Conservation (phyloP, 1,140 invertebrate species). For the Drosophila hydei region DNA sequence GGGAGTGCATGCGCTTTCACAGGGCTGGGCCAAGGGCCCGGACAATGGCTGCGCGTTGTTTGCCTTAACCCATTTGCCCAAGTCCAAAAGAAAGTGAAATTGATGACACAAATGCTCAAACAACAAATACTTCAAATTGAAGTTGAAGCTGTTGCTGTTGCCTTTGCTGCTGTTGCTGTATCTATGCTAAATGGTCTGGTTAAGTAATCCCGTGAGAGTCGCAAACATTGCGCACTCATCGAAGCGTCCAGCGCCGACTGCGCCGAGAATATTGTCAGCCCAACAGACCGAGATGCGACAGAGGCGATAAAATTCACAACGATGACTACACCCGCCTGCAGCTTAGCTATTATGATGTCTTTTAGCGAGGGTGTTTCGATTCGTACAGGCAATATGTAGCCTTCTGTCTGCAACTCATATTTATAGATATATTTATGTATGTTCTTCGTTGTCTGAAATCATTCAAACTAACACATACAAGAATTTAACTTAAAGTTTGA, state of each 20-base stretch:
- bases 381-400: background rate
- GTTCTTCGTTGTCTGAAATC: no score
- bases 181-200: conserved; percentile 80
- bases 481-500: no score
- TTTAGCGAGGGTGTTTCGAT: background rate
- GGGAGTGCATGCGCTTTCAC: conserved; percentile 51
- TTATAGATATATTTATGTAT: no score
- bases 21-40: conserved; percentile 12
- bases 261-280: conserved; percentile 78
- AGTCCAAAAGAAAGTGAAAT: conserved; percentile 78
- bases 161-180: conserved; percentile 28
- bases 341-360: conserved; percentile 55
- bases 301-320: conserved; percentile 35
- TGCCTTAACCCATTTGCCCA: conserved; percentile 52
- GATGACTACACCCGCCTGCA: conserved; percentile 44
- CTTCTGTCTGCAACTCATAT: no score
- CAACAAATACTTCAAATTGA: conserved; percentile 58
- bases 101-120: conserved; percentile 80
- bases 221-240: conserved; percentile 78
- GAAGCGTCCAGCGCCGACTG: conserved; percentile 26
- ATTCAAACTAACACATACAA: no score
- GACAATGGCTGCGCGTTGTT: conserved; percentile 65
- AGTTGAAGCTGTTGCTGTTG: conserved; percentile 14
- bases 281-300: conserved; percentile 52
- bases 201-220: conserved; percentile 81